A percentile compares a stretch with the other conserved stretches of the same genome.
Evolutionary conservation across 37 sponge, comb jelly and placozoan genomes (phyloP).

Genomic region (Mnemiopsis leidyi): DNA sequence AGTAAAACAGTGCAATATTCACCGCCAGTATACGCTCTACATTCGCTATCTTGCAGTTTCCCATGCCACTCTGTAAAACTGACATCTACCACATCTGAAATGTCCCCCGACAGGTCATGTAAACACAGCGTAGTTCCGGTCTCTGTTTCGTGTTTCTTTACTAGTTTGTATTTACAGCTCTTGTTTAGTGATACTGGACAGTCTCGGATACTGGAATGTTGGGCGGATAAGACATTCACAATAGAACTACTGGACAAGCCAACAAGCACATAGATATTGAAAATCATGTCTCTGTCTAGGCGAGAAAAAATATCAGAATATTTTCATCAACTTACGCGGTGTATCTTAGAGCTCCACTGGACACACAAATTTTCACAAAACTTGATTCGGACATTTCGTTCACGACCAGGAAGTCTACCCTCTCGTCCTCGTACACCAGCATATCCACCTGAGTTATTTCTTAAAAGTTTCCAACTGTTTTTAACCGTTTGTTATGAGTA

Average conservation of each 20-base stretch:
- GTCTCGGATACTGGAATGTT: neutral
- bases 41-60: neutral
- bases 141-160: neutral
- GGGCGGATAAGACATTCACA: too few species aligned
- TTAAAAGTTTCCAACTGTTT: too few species aligned
- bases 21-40: neutral
- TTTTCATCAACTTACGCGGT: neutral
- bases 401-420: conserved; percentile 28
- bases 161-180: neutral
- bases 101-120: neutral
- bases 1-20: neutral
- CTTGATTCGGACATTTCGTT: neutral
- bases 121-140: neutral
- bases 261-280: too few species aligned
- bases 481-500: too few species aligned
- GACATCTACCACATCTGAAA: neutral
- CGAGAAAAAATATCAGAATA: neutral
- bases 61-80: neutral
- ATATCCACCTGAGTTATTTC: conserved; percentile 53
- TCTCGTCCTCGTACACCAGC: conserved; percentile 42
- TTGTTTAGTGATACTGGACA: neutral
- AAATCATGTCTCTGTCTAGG: too few species aligned
- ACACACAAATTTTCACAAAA: neutral
- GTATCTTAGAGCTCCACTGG: neutral
- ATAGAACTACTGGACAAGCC: too few species aligned